These are phyloP conservation scores for Leucania comma DNA, from an alignment of 2,888 invertebrate species.

Conservation along the genomic window DNA sequence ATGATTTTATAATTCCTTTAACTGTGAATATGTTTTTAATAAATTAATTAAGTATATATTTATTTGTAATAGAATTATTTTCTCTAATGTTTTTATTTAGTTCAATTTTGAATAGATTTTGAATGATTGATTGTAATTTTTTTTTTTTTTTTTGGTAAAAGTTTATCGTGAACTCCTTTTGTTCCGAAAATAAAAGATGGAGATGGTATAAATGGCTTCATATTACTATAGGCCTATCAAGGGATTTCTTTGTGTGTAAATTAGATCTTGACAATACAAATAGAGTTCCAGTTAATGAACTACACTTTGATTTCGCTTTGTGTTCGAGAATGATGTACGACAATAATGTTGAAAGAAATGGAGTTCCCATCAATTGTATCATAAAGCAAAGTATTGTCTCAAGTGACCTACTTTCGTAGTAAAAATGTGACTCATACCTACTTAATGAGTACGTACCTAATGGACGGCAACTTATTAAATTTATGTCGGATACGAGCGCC, in stretches of 20 bases:
- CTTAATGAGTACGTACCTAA: background rate
- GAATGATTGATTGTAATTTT: too few species aligned
- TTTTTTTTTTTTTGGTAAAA: too few species aligned
- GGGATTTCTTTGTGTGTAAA: background rate
- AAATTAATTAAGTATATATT: too few species aligned
- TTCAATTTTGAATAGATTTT: too few species aligned
- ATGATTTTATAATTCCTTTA: too few species aligned
- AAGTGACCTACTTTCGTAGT: slow-evolving; percentile 7
- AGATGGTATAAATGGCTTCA: background rate
- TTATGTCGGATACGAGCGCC: too few species aligned
- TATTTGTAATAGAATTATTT: too few species aligned
- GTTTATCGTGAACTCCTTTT: too few species aligned
- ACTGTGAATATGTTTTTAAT: too few species aligned
- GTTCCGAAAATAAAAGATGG: background rate
- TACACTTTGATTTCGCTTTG: background rate
- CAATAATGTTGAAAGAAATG: slow-evolving; percentile 1
- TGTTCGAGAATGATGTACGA: slow-evolving; percentile 10
- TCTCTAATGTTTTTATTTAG: too few species aligned
- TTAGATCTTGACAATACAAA: background rate
- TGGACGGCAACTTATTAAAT: background rate
- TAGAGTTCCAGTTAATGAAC: background rate
- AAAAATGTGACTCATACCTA: slow-evolving; percentile 6
- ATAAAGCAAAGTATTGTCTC: slow-evolving; percentile 6
- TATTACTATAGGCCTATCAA: background rate
- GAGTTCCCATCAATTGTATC: slow-evolving; percentile 32